Evolutionary conservation across 2,113 vertebrate species (phyloP), one percentile per base, ranked within the genome.

Genomic region (Oryzias celebensis): DNA sequence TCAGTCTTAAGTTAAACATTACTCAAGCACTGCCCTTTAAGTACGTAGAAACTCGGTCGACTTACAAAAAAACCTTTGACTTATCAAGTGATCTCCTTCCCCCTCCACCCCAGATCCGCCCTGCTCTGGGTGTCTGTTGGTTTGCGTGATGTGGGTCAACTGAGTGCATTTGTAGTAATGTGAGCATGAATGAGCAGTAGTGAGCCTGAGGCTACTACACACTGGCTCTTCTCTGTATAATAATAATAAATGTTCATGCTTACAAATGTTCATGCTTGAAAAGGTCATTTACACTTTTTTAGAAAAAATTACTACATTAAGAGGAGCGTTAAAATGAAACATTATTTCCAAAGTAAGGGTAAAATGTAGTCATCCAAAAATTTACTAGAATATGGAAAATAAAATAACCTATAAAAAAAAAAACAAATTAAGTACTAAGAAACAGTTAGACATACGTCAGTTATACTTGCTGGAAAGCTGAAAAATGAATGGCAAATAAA

Each of bases 101-200:
- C 53, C 41, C 52, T 48, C 36, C 26, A 6, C 18, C 57, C 16
- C 20, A 23, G 1, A 14, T 26, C 56, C 10, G 0, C 31, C 68
- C 65, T 20, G 20, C 20, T 20, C 26, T 44, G 23, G 49, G 43
- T 57, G 51, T 51, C 16, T n/a, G 14, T 54, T 41, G 55, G 70
- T 68, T 66, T 82, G 52, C 68, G 17, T 75, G 71, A 82, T 90
- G 69, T 90, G 72, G 90, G 86, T 89, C 87, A 89, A 58, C 59
- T 45, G 58, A 74, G 65, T 84, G 65, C 58, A 82, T 62, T 82
- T 55, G 63, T 83, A 75, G 78, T 77, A 63, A 67, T 28, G 61
- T 78, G 72, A 81, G 66, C 72, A 73, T 71, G 62, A 85, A 75
- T 66, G 56, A 56, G 79, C 45, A 57, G 67, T 8, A 48, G 47